phyloP scores from a whole-genome alignment of 2,113 vertebrate species.

The Maylandia zebra region DNA sequence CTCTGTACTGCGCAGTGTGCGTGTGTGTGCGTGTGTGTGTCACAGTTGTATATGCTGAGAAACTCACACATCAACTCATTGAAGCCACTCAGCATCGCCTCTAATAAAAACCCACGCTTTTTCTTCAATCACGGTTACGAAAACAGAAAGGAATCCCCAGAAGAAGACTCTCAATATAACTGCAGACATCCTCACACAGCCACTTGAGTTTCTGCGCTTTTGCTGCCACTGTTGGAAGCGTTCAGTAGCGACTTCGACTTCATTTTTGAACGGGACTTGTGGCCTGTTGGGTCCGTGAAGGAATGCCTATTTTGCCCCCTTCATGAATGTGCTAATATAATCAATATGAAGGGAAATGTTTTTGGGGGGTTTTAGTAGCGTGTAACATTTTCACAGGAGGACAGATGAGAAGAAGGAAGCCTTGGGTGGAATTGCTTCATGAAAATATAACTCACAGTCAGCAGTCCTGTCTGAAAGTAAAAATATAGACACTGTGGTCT shows the following conservation, averaged over 20 bases:
- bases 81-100: neutral
- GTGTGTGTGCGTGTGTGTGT: neutral
- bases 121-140: neutral
- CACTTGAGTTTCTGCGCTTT: neutral
- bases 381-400: neutral
- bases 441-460: neutral
- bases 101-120: constrained; percentile 12
- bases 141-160: constrained; percentile 34
- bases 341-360: neutral
- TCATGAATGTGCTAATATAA: constrained; percentile 2
- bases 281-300: neutral
- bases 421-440: neutral
- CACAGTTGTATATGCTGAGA: neutral
- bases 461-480: neutral
- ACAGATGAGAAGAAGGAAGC: neutral
- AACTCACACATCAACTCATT: neutral
- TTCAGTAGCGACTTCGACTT: neutral
- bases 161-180: constrained; percentile 11
- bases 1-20: neutral
- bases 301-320: constrained; percentile 24
- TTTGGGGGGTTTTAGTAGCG: fast-evolving
- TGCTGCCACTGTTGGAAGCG: neutral
- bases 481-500: neutral
- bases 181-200: constrained; percentile 6
- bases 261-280: constrained; percentile 1